Base-by-base conservation (phyloP, 2,113 vertebrate genomes). In the Mirza zaza region DNA sequence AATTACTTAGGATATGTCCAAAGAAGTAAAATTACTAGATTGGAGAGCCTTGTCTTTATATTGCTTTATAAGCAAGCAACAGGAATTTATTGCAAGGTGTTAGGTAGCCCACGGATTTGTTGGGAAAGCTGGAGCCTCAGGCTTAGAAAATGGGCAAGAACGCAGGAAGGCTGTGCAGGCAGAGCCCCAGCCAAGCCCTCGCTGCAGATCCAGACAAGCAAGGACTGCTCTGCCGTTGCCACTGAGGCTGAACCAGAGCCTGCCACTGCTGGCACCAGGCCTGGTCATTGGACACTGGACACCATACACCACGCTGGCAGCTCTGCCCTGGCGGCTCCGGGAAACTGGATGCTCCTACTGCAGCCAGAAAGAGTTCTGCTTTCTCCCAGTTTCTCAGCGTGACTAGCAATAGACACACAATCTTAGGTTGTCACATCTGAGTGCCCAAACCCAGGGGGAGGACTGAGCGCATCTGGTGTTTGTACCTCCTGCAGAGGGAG, bases 41-140 rank as follows among this genome's bases (percentile, higher is more conserved):
- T 90, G 73, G 34, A 68, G 25, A 87, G 25, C 42, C 70, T 61
- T 80, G 45, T 68, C 77, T 63, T 42, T 59, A 5, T 71, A 59
- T 73, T 86, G 52, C 27, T 86, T 13, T 67, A 73, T 21, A 70
- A 45, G 39, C 73, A 96, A 87, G 34, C 34, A 91, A 73, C 57
- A 95, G 59, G 85, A 92, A 90, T 86, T 67, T 96, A 93, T 3
- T 90, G 21, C 39, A 96, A 95, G 39, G 20, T 82, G 20, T 55
- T 82, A 29, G 59, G 48, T 55, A 90, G 77, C 73, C 81, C 55
- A 92, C 7, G 65, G 23, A 45, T 96, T 85, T 55, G 15, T 82
- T 65, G 90, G 81, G 70, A 94, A 90, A 95, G 25, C 76, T 63
- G 48, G 36, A 90, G 48, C 8, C 32, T 87, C 4, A 17, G 71